A percentile compares a stretch with the other conserved stretches of the same genome.
phyloP scores from a whole-genome alignment of 2,797 vertebrate genomes.

The Hipposideros larvatus region DNA sequence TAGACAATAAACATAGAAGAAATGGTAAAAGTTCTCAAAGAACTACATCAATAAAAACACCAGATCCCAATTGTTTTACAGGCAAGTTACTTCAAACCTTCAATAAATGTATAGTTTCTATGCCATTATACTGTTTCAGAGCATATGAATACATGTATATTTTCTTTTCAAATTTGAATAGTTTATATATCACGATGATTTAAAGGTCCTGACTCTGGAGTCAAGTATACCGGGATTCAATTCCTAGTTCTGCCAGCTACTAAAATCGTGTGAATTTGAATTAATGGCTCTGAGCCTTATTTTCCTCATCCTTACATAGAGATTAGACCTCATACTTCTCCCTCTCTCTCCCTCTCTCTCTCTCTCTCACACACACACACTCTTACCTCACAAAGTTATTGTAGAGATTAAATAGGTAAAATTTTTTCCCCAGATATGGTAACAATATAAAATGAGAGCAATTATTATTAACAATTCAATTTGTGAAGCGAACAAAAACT shows the following conservation, averaged over 20 bases:
- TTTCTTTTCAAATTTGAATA: neutral
- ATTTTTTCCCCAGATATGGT: neutral
- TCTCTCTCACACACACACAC: neutral
- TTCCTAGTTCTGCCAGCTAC: neutral
- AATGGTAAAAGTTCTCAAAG: neutral
- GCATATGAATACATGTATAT: neutral
- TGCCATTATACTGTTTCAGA: neutral
- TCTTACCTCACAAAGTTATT: neutral
- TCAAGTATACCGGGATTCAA: neutral
- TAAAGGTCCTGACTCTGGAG: neutral
- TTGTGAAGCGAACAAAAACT: neutral
- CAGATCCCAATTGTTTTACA: neutral
- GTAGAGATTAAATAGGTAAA: neutral
- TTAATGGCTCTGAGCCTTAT: neutral
- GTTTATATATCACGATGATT: neutral
- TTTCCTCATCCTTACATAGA: neutral
- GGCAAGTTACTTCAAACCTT: neutral
- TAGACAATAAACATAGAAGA: neutral
- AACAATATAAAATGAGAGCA: neutral
- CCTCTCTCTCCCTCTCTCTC: neutral
- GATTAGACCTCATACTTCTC: neutral
- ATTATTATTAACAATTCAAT: neutral
- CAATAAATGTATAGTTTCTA: neutral
- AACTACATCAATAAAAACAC: neutral
- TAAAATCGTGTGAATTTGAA: neutral